Base-by-base conservation (phyloP, 2,797 vertebrate species). In the Aulostomus chinensis region DNA sequence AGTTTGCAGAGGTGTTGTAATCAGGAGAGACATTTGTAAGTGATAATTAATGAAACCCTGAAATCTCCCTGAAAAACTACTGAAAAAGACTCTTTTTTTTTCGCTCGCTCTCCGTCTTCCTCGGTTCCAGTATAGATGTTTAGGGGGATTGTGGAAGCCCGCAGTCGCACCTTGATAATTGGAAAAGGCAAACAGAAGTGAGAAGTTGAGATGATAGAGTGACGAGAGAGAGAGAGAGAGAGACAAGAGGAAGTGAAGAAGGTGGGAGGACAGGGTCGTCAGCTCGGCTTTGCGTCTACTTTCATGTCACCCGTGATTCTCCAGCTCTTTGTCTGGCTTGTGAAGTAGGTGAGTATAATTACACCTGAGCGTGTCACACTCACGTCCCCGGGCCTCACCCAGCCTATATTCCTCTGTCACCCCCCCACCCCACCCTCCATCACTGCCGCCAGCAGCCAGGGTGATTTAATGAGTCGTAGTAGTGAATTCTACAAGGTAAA, bases 341-440 rank as follows among this genome's bases (percentile, higher is more conserved):
- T 65, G 79, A 88, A 82, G 65, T 47, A 71, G 81, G 73, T 73
- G 83, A 78, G 76, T 73, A 55, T 86, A 80, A 86, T 86, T 87
- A 87, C 84, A 91, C 80, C 75, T 78, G 83, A 78, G 78, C 67
- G 38, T 84, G 84, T 86, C 87, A 86, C 80, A 58, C 81, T 69
- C 76, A 45, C 72, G 83, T 82, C 60, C 62, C 43, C 37, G 41
- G 33, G 68, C 74, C 25, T 58, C 71, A 30, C 17, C 68, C 53
- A 60, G 70, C 73, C 91, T 64, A 67, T 90, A 94, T 93, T n/a
- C 87, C 80, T 88, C 91, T 93, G 92, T 94, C 94, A 93, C 89
- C 78, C 37, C 57, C 69, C 74, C 87, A 85, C 78, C 84, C 74
- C 80, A 31, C 12, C 7, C n/a, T n/a, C n/a, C 88, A 59, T 88